Evolutionary conservation across 2,797 vertebrate genomes (phyloP), one percentile per base, ranked within the genome.

Genomic region (Syngnathus rostellatus): DNA sequence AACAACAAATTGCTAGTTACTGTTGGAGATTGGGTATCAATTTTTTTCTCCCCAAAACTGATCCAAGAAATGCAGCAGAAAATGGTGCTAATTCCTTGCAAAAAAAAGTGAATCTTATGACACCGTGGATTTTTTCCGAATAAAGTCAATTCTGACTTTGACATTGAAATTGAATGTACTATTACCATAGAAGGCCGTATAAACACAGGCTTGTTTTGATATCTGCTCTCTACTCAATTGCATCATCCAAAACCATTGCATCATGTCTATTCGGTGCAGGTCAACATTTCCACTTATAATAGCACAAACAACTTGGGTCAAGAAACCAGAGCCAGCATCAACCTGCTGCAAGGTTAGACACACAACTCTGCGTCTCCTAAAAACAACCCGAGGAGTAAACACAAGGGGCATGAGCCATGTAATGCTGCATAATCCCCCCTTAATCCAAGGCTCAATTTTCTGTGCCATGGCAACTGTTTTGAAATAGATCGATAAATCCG

Each of bases 351-450:
- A 58, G 55, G 55, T 58, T 58, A 37, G 55, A 58, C 55, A 38
- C 55, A 37, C 57, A 82, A 65, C 53, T 66, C 54, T 58, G 53
- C 19, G 19, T 72, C 73, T 81, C n/a, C 50, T n/a, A 51, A 51
- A 51, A 83, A 77, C 84, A 84, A 86, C 78, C 70, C 68, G 71
- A 65, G 67, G 75, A 72, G 77, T 74, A 74, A 77, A 77, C 77
- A 79, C 77, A 6, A 45, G 51, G 70, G 74, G 67, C 73, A 82
- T 80, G 82, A 73, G 73, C 75, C 72, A 66, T 75, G 67, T 85
- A 75, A 82, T 77, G 70, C 74, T 69, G 41, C 68, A 65, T 80
- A 79, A 83, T 77, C 75, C 68, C 48, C 31, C 51, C 67, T 46
- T 77, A 77, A 83, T 78, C 77, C 75, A 63, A 64, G 70, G 71